These are phyloP conservation scores for Melanotaenia nigrans DNA, from an alignment of 2,797 vertebrate genomes.

Conservation along the genomic window DNA sequence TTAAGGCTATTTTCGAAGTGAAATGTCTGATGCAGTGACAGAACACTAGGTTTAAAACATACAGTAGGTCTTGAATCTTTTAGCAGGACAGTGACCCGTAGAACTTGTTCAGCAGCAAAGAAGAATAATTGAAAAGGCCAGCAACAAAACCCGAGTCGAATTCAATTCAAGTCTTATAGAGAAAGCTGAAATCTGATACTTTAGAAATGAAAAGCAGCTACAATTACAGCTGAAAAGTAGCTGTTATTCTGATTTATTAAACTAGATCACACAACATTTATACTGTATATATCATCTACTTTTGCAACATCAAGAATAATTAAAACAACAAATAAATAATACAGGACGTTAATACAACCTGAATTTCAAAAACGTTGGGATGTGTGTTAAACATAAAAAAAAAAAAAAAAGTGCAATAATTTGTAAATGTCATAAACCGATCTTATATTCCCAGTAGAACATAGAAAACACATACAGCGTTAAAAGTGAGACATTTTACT, in stretches of 20 bases:
- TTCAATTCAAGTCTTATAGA: not conserved
- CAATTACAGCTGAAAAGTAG: no score
- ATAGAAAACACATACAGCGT: no score
- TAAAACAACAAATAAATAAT: not conserved
- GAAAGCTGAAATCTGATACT: not conserved
- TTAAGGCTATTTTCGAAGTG: not conserved
- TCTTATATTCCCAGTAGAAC: no score
- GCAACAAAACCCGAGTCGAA: not conserved
- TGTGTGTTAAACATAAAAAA: no score
- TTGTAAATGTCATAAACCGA: no score
- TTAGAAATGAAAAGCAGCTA: not conserved
- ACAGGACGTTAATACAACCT: not conserved
- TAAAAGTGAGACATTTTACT: no score
- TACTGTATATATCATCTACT: not conserved
- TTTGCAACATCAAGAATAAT: not conserved
- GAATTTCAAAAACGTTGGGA: not conserved
- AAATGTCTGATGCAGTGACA: not conserved
- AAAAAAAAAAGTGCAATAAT: no score
- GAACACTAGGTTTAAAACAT: not conserved
- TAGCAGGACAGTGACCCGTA: not conserved
- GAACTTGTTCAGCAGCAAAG: not conserved
- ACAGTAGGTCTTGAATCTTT: not conserved
- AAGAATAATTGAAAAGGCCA: not conserved
- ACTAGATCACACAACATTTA: constrained; percentile 21
- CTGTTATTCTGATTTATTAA: not conserved